These are phyloP conservation scores for Triplophysa yarkandensis DNA, from an alignment of 2,797 vertebrate genomes.

Conservation along the genomic window DNA sequence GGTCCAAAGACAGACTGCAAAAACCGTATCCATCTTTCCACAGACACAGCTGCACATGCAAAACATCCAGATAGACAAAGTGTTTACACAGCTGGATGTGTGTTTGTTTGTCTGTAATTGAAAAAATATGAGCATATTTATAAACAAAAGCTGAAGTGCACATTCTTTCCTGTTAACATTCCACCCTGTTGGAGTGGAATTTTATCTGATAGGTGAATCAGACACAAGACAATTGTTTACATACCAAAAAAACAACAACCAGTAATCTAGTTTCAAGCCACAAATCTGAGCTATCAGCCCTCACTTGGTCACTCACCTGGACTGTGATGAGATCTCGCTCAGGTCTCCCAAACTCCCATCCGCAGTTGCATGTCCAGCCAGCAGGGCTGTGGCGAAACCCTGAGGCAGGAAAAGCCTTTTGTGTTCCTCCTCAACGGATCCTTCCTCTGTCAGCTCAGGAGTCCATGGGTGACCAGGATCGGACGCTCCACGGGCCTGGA, in stretches of 20 bases:
- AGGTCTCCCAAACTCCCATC: conserved; percentile 91
- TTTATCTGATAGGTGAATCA: not conserved
- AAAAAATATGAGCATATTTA: conserved; percentile 6
- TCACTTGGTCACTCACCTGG: conserved; percentile 78
- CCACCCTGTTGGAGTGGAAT: not conserved
- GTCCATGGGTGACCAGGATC: conserved; percentile 72
- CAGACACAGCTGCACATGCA: conserved; percentile 7
- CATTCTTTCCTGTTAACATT: conserved; percentile 3
- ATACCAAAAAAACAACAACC: not conserved
- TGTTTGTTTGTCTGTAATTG: conserved; percentile 20
- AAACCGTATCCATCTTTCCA: not conserved
- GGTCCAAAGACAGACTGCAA: not conserved
- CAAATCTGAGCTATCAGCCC: too few species aligned
- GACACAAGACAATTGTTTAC: conserved; percentile 11
- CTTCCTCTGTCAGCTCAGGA: conserved; percentile 58
- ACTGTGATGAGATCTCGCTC: conserved; percentile 91
- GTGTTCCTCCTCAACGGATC: conserved; percentile 76
- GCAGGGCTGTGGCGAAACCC: conserved; percentile 77
- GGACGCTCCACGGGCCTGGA: conserved; percentile 65
- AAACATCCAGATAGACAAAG: not conserved
- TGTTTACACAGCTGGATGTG: not conserved
- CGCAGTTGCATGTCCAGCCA: conserved; percentile 67
- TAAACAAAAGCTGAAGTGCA: not conserved
- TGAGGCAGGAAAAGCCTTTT: conserved; percentile 83
- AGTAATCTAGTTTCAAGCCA: not conserved